phyloP scores from a whole-genome alignment of 92 coral and sea anemone species.

The Montipora capitata region DNA sequence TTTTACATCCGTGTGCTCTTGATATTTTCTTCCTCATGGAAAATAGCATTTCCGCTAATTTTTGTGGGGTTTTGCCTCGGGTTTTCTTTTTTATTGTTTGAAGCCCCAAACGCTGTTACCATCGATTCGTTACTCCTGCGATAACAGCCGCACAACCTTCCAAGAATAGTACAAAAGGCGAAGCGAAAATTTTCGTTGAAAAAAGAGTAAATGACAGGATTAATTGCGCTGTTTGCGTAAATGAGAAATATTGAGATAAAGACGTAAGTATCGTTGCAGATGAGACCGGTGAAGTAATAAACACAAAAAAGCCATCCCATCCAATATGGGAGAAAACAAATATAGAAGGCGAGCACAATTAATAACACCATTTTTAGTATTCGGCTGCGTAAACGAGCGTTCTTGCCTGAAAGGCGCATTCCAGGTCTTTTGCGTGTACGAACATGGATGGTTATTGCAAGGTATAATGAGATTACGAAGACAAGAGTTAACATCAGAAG shows the following conservation, averaged over 20 bases:
- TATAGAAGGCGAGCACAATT: constrained; percentile 63
- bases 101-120: too few relatives aligned
- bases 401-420: constrained; percentile 13
- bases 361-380: constrained; percentile 76
- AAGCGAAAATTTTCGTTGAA: constrained; percentile 73
- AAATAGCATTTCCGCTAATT: background rate
- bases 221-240: constrained; percentile 81
- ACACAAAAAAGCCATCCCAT: constrained; percentile 77
- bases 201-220: constrained; percentile 72
- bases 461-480: constrained; percentile 77
- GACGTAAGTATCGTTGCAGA: constrained; percentile 51
- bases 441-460: constrained; percentile 69
- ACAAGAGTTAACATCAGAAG: constrained; percentile 76
- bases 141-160: background rate
- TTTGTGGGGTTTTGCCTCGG: background rate
- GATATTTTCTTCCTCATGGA: background rate
- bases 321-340: constrained; percentile 81
- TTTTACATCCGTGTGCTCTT: background rate
- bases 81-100: background rate
- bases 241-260: constrained; percentile 71
- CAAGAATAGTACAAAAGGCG: constrained; percentile 41
- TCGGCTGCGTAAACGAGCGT: constrained; percentile 57
- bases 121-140: background rate
- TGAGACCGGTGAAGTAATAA: constrained; percentile 33
- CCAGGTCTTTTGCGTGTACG: constrained; percentile 79